A percentile compares a stretch with the other conserved stretches of the same genome.
phyloP scores from a whole-genome alignment of 2,113 vertebrate species.

The Todiramphus saurophagus region DNA sequence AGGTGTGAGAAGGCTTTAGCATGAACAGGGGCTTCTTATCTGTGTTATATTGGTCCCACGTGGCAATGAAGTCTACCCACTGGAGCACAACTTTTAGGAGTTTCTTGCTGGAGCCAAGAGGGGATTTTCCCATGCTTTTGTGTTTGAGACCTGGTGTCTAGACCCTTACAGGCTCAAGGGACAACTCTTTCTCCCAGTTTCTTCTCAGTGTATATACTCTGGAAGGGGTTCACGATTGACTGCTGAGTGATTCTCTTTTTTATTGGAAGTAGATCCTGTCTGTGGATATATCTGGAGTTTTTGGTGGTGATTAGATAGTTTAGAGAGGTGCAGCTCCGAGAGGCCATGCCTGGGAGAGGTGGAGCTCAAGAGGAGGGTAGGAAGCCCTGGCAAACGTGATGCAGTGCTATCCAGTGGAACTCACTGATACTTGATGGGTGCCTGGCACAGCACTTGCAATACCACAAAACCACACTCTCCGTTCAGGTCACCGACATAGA shows the following conservation, averaged over 20 bases:
- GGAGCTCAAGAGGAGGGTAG: neutral
- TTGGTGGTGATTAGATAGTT: rapidly evolving
- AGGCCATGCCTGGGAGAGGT: neutral
- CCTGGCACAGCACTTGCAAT: neutral
- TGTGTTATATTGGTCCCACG: neutral
- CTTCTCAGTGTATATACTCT: neutral
- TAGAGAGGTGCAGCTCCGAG: neutral
- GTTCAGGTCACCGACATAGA: neutral
- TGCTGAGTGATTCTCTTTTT: neutral
- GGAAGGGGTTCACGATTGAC: neutral
- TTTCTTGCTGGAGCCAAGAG: neutral
- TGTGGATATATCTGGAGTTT: neutral
- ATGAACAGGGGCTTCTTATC: neutral
- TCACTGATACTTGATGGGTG: neutral
- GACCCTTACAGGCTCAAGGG: neutral
- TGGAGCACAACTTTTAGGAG: rapidly evolving
- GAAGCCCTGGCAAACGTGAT: rapidly evolving
- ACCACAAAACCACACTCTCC: neutral
- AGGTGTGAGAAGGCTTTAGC: neutral
- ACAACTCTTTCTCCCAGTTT: neutral
- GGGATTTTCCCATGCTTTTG: neutral
- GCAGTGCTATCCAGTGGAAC: rapidly evolving
- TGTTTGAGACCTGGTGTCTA: neutral
- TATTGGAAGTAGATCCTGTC: neutral
- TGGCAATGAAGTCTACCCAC: rapidly evolving